Evolutionary conservation across 2,888 invertebrate genomes (phyloP).

Genomic region (Ametastegia equiseti): DNA sequence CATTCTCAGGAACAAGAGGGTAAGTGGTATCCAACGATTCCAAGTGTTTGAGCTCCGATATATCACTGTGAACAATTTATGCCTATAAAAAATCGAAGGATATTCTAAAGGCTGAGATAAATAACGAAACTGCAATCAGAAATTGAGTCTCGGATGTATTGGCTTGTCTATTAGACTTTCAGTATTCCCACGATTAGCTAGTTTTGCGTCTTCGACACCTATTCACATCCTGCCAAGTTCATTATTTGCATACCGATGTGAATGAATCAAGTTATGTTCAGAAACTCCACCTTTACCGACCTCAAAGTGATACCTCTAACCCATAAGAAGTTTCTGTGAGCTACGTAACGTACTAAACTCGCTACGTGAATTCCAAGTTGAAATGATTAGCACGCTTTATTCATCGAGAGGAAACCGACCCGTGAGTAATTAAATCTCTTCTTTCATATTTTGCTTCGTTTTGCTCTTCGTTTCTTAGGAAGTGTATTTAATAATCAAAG

Average conservation of each 20-base stretch:
- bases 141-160: background rate
- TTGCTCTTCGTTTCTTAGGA: background rate
- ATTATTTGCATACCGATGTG: conserved; percentile 6
- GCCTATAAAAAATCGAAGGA: background rate
- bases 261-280: conserved; percentile 38
- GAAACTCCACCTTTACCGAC: conserved; percentile 28
- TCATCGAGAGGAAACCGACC: background rate
- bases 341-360: background rate
- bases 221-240: background rate
- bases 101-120: background rate
- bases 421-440: background rate
- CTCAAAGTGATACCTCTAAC: conserved; percentile 26
- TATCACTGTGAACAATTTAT: background rate
- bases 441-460: background rate
- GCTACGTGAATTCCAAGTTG: background rate
- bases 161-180: background rate
- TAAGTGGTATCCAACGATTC: too few relatives aligned
- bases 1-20: too few relatives aligned
- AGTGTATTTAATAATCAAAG: background rate
- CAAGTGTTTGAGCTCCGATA: background rate
- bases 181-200: background rate
- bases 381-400: background rate
- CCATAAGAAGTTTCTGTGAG: conserved; percentile 9
- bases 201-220: conserved; percentile 3
- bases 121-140: background rate